Evolutionary conservation across 2,797 vertebrate species (phyloP).

Genomic region (Alca torda): DNA sequence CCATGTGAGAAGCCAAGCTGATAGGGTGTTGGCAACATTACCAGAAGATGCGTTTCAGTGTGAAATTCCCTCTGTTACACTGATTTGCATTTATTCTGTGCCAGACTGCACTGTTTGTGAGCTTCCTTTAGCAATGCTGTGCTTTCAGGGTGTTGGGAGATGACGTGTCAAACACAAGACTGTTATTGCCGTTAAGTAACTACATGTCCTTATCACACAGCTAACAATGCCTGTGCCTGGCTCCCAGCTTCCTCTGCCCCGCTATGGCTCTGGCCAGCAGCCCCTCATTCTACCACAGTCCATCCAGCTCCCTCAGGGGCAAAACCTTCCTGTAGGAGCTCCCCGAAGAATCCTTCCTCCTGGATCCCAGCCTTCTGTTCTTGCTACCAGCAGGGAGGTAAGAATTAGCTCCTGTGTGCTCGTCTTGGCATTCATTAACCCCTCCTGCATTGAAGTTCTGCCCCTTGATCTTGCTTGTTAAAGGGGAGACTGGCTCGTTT

Average conservation of each 20-base stretch:
- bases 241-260: constrained; percentile 88
- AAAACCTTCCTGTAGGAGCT: constrained; percentile 91
- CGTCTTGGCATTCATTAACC: background rate
- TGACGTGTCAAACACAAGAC: background rate
- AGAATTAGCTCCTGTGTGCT: constrained; percentile 1
- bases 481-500: constrained; percentile 9
- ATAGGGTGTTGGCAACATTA: background rate
- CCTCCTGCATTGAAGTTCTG: background rate
- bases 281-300: constrained; percentile 95
- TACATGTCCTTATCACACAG: constrained; percentile 70
- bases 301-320: constrained; percentile 96
- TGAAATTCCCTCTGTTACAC: background rate
- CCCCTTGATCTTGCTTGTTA: background rate
- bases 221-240: constrained; percentile 95
- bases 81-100: background rate
- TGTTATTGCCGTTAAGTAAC: background rate
- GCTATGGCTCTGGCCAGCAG: constrained; percentile 96
- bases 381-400: constrained; percentile 92
- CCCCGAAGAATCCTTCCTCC: constrained; percentile 92
- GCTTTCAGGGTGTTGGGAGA: background rate
- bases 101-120: background rate
- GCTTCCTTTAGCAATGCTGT: background rate
- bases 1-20: background rate
- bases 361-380: constrained; percentile 88
- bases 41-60: background rate